These are phyloP conservation scores for Anisognathus igniventris DNA, from an alignment of 2,797 vertebrate species.

Conservation along the genomic window DNA sequence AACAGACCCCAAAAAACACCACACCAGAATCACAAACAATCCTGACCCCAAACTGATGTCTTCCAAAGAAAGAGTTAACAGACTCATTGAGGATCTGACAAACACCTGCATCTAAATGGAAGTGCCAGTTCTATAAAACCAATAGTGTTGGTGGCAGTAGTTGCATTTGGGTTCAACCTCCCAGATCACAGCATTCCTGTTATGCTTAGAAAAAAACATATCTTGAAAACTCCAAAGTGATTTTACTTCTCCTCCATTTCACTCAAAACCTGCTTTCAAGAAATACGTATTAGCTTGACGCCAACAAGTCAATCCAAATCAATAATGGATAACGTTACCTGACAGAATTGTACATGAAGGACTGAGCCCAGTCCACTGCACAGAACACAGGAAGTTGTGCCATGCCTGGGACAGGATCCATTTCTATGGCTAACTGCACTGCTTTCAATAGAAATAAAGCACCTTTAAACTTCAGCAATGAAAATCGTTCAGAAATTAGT, in stretches of 20 bases:
- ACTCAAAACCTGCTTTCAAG: neutral
- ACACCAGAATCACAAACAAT: neutral
- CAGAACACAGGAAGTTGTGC: neutral
- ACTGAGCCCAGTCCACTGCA: neutral
- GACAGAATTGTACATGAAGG: neutral
- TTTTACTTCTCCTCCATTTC: neutral
- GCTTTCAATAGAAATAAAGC: neutral
- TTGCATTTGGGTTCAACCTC: neutral
- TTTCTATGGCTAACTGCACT: neutral
- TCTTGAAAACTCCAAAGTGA: neutral
- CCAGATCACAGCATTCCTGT: neutral
- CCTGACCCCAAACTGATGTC: neutral
- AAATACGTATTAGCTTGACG: rapidly evolving
- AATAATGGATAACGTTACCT: neutral
- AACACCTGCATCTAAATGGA: neutral
- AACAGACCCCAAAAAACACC: neutral
- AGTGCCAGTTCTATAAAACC: neutral
- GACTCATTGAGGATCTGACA: neutral
- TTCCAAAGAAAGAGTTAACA: neutral
- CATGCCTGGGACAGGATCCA: neutral
- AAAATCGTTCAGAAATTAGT: neutral
- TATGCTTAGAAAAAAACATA: neutral
- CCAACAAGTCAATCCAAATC: neutral
- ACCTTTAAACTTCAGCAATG: neutral
- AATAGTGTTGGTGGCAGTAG: neutral